Evolutionary conservation across 2,888 invertebrate genomes (phyloP).

Genomic region (Andrena chrysosceles): DNA sequence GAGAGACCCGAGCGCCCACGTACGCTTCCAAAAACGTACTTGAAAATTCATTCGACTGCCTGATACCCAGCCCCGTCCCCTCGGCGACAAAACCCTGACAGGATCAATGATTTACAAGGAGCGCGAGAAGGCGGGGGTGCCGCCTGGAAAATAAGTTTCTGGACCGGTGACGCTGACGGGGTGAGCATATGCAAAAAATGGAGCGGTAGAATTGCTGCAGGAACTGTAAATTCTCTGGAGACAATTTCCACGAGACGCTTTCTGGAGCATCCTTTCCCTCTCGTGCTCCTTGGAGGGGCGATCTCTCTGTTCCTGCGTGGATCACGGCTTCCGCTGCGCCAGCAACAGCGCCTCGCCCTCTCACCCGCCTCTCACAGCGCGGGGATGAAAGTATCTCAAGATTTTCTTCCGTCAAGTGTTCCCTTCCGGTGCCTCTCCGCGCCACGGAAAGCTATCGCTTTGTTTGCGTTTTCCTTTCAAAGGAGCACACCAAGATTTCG

Average conservation of each 20-base stretch:
- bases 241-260: conserved; percentile 71
- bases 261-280: conserved; percentile 30
- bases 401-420: conserved; percentile 63
- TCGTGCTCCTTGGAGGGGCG: conserved; percentile 1
- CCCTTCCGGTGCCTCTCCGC: conserved; percentile 37
- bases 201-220: conserved; percentile 70
- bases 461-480: conserved; percentile 60
- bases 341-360: conserved; percentile 47
- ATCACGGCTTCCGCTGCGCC: conserved; percentile 63
- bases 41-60: conserved; percentile 25
- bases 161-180: conserved; percentile 66
- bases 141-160: conserved; percentile 70
- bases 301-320: conserved; percentile 43
- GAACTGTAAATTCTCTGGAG: conserved; percentile 77
- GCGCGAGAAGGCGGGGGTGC: conserved; percentile 41
- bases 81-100: conserved; percentile 54
- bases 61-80: background rate
- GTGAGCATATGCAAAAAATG: conserved; percentile 74
- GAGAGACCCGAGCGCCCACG: background rate
- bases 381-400: conserved; percentile 60
- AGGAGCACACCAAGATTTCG: conserved; percentile 50
- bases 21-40: conserved; percentile 30
- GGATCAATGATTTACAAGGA: conserved; percentile 76
- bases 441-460: conserved; percentile 59
- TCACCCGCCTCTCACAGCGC: conserved; percentile 19